phyloP scores from a whole-genome alignment of 30 jellyfish, hydroid and myxozoan genomes.

The Pseudorhiza aurosa region DNA sequence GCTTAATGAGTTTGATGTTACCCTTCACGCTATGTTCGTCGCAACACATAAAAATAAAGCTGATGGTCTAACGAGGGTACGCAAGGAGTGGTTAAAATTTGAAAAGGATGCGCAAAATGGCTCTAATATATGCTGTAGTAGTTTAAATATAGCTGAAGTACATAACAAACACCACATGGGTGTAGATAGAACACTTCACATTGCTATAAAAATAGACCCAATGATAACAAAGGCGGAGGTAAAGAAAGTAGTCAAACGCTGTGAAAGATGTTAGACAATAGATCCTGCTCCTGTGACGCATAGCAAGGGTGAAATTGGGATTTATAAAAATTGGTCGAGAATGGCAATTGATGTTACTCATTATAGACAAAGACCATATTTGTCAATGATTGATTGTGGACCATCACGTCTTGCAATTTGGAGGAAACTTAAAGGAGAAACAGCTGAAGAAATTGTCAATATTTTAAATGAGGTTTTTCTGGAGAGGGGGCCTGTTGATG shows the following conservation, averaged over 20 bases:
- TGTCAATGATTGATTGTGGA: conserved; percentile 17
- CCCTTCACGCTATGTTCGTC: neutral
- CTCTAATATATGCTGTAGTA: conserved; percentile 5
- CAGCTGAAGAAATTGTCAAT: neutral
- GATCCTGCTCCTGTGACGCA: conserved; percentile 38
- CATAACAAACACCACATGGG: conserved; percentile 43
- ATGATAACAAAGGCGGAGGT: conserved; percentile 30
- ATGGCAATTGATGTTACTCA: conserved; percentile 38
- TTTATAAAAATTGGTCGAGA: conserved; percentile 7
- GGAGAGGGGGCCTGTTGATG: conserved; percentile 33
- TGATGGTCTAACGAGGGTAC: conserved; percentile 31
- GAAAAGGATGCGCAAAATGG: neutral
- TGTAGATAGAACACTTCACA: conserved; percentile 10
- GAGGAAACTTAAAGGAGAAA: conserved; percentile 2
- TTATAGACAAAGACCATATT: conserved; percentile 5
- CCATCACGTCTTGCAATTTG: conserved; percentile 37
- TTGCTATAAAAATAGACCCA: conserved; percentile 1
- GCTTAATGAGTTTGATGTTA: neutral
- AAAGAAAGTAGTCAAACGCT: conserved; percentile 7
- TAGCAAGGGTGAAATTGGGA: neutral
- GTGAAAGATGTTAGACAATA: conserved; percentile 11
- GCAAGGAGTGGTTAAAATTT: conserved; percentile 14
- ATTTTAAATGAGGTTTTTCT: neutral
- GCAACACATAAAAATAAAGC: conserved; percentile 31
- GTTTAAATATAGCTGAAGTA: neutral